Evolutionary conservation across 2,797 vertebrate genomes (phyloP).

Genomic region (Anabacerthia variegaticeps): DNA sequence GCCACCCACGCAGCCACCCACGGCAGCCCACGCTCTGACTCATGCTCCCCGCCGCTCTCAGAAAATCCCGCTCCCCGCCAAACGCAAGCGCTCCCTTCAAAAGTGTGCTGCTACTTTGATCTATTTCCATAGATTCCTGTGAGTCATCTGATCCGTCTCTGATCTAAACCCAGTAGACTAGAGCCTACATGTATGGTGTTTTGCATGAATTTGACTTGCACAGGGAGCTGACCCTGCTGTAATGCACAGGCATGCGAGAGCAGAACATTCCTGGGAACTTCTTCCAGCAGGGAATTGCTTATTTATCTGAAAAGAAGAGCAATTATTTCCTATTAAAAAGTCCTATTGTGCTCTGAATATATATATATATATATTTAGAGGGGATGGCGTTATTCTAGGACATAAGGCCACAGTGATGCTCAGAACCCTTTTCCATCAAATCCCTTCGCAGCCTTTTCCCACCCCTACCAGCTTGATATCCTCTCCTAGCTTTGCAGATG

Average conservation of each 20-base stretch:
- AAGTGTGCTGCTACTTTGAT: slow-evolving; percentile 67
- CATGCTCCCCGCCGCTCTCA: slow-evolving; percentile 61
- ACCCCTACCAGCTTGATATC: not conserved
- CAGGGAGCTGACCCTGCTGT: not conserved
- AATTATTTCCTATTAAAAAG: slow-evolving; percentile 14
- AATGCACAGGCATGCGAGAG: not conserved
- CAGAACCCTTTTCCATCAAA: not conserved
- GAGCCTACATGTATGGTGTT: slow-evolving; percentile 45
- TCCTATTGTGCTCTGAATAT: not conserved
- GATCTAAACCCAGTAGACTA: slow-evolving; percentile 57
- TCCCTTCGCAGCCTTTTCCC: not conserved
- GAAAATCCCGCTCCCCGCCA: slow-evolving; percentile 47
- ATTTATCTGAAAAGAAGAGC: not conserved
- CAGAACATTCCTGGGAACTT: not conserved
- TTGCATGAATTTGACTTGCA: slow-evolving; percentile 11
- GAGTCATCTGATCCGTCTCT: slow-evolving; percentile 68
- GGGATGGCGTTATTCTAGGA: not conserved
- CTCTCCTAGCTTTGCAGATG: not conserved
- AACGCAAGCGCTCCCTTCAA: slow-evolving; percentile 63
- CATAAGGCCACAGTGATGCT: not conserved
- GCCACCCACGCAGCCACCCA: slow-evolving; percentile 66
- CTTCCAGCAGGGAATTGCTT: not conserved
- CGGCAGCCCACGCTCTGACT: slow-evolving; percentile 69
- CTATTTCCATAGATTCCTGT: slow-evolving; percentile 70
- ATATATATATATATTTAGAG: too few relatives aligned